phyloP scores from a whole-genome alignment of 2,113 vertebrate species.

The Clinocottus analis region DNA sequence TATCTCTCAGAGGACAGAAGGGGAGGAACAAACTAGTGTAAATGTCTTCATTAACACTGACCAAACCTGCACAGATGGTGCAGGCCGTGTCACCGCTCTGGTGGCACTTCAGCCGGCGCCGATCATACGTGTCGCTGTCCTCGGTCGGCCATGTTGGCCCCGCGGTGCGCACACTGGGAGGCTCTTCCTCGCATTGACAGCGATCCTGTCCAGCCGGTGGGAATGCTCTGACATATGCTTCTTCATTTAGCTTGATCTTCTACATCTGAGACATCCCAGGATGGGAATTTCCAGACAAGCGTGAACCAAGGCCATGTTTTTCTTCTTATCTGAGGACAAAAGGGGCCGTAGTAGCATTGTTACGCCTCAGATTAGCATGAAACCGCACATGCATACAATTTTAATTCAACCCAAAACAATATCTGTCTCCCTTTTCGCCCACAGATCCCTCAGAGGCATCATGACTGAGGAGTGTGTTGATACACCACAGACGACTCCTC shows the following conservation, averaged over 20 bases:
- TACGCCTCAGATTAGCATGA: not conserved
- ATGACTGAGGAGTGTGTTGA: not conserved
- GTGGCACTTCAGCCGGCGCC: conserved; percentile 12
- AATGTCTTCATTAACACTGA: conserved; percentile 22
- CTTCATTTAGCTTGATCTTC: conserved; percentile 25
- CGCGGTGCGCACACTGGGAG: conserved; percentile 14
- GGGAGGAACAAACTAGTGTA: conserved; percentile 7
- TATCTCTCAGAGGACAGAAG: conserved; percentile 19
- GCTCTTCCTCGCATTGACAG: conserved; percentile 2
- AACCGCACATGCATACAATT: conserved; percentile 15
- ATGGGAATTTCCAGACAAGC: conserved; percentile 37
- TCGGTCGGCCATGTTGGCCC: conserved; percentile 10
- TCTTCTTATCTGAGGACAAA: conserved; percentile 8
- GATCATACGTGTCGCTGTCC: conserved; percentile 10
- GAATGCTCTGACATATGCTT: conserved; percentile 23
- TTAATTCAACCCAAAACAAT: conserved; percentile 3
- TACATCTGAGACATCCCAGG: conserved; percentile 19
- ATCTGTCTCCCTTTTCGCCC: not conserved
- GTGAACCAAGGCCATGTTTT: conserved; percentile 3
- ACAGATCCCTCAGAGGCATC: not conserved
- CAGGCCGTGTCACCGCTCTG: conserved; percentile 13
- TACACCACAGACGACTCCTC: conserved; percentile 8
- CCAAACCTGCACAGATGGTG: conserved; percentile 42
- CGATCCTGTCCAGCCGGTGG: conserved; percentile 21
- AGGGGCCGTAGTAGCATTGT: conserved; percentile 2